These are phyloP conservation scores for Poicephalus meyeri DNA, from an alignment of 2,113 vertebrate genomes.

Conservation along the genomic window DNA sequence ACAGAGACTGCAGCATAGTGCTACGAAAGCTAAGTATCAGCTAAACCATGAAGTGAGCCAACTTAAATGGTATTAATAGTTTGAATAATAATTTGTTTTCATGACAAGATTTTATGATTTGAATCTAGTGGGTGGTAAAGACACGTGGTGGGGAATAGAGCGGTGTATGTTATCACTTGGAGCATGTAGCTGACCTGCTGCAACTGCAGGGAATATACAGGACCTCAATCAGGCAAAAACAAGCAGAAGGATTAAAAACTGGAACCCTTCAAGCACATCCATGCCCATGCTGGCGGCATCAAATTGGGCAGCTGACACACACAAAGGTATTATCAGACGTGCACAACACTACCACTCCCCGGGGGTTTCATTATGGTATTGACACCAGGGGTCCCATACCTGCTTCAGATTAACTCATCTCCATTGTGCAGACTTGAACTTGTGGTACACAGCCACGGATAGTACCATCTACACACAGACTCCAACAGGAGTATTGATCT, in stretches of 20 bases:
- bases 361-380: not conserved
- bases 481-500: not conserved
- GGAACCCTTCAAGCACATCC: not conserved
- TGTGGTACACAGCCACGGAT: too few relatives aligned
- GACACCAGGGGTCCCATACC: not conserved
- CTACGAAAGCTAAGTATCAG: not conserved
- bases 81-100: not conserved
- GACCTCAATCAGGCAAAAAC: not conserved
- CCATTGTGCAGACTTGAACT: rapidly evolving
- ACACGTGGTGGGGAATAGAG: not conserved
- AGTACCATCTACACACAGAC: rapidly evolving
- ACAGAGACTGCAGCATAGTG: not conserved
- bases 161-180: not conserved
- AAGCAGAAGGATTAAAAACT: not conserved
- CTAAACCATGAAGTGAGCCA: not conserved
- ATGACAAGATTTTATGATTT: not conserved
- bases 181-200: rapidly evolving
- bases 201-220: not conserved
- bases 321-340: not conserved
- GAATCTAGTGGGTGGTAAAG: not conserved
- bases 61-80: not conserved
- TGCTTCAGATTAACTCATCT: not conserved
- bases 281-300: not conserved
- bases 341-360: not conserved
- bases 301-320: not conserved